These are phyloP conservation scores for Zoanthus solanderi DNA, from an alignment of 92 coral and sea anemone species.

Conservation along the genomic window DNA sequence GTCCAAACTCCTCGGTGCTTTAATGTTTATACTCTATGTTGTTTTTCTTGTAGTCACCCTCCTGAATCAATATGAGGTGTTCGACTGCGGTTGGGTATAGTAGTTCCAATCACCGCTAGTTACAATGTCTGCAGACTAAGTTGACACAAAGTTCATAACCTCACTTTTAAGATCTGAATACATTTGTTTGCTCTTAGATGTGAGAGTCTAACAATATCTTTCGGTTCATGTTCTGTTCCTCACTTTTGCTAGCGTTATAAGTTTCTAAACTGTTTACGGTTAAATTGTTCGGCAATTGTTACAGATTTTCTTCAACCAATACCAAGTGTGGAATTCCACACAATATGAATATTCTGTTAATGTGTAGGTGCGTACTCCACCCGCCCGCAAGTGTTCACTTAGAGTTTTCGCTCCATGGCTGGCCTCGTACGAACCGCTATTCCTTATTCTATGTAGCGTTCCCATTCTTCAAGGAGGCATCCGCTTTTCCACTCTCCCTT, in stretches of 20 bases:
- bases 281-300: too few species aligned
- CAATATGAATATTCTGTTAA: too few species aligned
- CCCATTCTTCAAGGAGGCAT: too few species aligned
- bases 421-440: too few species aligned
- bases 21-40: slow-evolving; percentile 83
- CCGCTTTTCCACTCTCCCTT: too few species aligned
- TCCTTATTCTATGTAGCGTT: too few species aligned
- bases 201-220: neutral
- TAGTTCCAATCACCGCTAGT: neutral
- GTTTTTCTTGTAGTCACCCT: slow-evolving; percentile 79
- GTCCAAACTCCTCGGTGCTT: slow-evolving; percentile 85
- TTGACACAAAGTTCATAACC: neutral
- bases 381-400: too few species aligned
- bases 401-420: too few species aligned
- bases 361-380: too few species aligned
- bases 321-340: too few species aligned
- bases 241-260: neutral
- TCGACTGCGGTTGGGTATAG: slow-evolving; percentile 31
- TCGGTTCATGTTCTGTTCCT: neutral
- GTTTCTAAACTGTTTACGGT: too few species aligned
- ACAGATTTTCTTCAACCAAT: too few species aligned
- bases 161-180: neutral
- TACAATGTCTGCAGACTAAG: neutral
- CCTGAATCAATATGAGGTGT: slow-evolving; percentile 58
- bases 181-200: neutral